Percentiles rank a stretch among this genome's conserved stretches.
Evolutionary conservation across 2,797 vertebrate species (phyloP).

Genomic region (Bovichtus diacanthus): DNA sequence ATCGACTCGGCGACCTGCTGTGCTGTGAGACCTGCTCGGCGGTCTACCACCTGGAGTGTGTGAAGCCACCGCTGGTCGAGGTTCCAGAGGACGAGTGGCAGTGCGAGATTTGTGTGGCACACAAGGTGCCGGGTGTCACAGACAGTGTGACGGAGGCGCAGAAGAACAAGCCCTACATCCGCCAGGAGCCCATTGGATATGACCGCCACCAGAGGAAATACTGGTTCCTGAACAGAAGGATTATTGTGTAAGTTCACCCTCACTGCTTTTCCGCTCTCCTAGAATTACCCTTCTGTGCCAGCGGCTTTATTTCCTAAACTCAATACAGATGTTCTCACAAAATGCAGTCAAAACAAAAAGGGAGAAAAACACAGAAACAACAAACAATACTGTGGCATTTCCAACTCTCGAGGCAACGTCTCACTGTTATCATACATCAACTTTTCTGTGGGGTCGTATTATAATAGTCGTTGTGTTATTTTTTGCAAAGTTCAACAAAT

Average conservation of each 20-base stretch:
- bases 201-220: slow-evolving; percentile 97
- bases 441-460: background rate
- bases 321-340: background rate
- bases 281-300: background rate
- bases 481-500: background rate
- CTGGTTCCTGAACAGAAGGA: slow-evolving; percentile 97
- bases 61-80: slow-evolving; percentile 94
- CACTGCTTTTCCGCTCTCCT: background rate
- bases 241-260: slow-evolving; percentile 93
- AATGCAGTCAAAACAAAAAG: background rate
- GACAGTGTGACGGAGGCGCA: slow-evolving; percentile 96
- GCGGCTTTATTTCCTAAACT: background rate
- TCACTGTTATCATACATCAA: background rate
- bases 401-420: background rate
- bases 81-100: slow-evolving; percentile 99
- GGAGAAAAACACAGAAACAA: background rate
- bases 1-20: slow-evolving; percentile 97
- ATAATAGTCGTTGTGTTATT: background rate
- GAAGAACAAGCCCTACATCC: slow-evolving; percentile 95
- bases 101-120: slow-evolving; percentile 97
- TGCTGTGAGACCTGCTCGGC: slow-evolving; percentile 99
- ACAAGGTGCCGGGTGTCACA: slow-evolving; percentile 95
- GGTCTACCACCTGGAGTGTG: slow-evolving; percentile 98
- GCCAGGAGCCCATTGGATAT: slow-evolving; percentile 96
- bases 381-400: background rate